These are phyloP conservation scores for Podargus strigoides DNA, from an alignment of 2,797 vertebrate species.

Conservation along the genomic window DNA sequence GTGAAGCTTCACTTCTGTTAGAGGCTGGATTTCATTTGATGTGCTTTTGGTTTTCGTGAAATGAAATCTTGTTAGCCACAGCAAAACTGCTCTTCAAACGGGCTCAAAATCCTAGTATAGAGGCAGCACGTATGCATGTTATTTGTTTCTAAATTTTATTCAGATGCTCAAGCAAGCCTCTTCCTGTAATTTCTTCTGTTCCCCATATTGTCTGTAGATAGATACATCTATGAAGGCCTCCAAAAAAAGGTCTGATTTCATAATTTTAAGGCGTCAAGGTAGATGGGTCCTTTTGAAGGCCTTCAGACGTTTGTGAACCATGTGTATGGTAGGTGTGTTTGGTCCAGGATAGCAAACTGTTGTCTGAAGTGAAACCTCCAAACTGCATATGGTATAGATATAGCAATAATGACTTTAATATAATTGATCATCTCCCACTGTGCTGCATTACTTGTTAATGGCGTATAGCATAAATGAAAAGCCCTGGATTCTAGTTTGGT, in stretches of 20 bases:
- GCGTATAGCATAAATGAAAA: neutral
- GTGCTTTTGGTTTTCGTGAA: neutral
- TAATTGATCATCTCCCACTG: neutral
- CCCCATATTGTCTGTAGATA: neutral
- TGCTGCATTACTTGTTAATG: neutral
- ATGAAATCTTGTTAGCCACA: neutral
- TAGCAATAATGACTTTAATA: neutral
- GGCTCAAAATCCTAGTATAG: neutral
- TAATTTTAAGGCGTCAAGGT: neutral
- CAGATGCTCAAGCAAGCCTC: neutral
- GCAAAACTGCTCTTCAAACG: neutral
- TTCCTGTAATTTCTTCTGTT: neutral
- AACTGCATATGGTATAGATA: neutral
- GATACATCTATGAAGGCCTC: neutral
- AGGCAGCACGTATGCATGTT: neutral
- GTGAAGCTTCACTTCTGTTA: neutral
- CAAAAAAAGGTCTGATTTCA: neutral
- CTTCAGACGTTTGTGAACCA: neutral
- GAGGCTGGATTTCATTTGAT: neutral
- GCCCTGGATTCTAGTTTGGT: neutral
- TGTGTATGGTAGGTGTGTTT: neutral
- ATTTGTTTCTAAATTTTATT: neutral
- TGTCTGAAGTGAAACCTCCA: neutral
- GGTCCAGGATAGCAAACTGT: neutral
- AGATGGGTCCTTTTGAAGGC: neutral